Evolutionary conservation across 1,140 invertebrate species (phyloP), one percentile per base, ranked within the genome.

Genomic region (Macrotrachela quadricornifera): DNA sequence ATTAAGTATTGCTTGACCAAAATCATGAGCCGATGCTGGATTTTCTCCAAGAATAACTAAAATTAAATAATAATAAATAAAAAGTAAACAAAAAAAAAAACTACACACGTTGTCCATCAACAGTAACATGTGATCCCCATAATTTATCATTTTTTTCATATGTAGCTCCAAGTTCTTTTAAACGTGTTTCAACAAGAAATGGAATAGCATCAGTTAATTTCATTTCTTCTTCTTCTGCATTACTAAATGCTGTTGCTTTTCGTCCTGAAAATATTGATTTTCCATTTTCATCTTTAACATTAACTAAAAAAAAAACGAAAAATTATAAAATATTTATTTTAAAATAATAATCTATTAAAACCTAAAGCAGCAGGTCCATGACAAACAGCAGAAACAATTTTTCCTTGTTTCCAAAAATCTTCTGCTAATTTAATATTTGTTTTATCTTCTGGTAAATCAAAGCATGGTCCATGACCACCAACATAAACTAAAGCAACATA

Each of bases 401-500:
- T 59, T 10, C 60, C 61, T 1, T 56, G 54, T 45, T 63, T 57
- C 45, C 60, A 63, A 8, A 61, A 55, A 4, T 47, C 47, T 30
- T 56, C 51, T 16, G 53, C 57, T 9, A 63, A 47, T 36, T 56
- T 49, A 15, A 56, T 59, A 46, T 61, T 59, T 15, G 45, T 52
- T n/a, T 49, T 14, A 18, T 59, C 53, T 6, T 54, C 45, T 0
- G 61, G 57, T 1, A 63, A 41, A 49, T 63, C 62, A 51, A 56
- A 63, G 60, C 62, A 62, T 6, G 62, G 62, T 1, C 61, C 62
- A 47, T 63, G 62, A 14, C 62, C 62, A 1, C 62, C 61, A 18
- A 59, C 59, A 53, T 62, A 63, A 42, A 63, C 57, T 37, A 63
- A 50, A 13, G 46, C 60, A 11, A 51, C 49, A 40, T 51, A 63